These are phyloP conservation scores for Himalopsyche tibetana DNA, from an alignment of 2,888 invertebrate species.

Conservation along the genomic window DNA sequence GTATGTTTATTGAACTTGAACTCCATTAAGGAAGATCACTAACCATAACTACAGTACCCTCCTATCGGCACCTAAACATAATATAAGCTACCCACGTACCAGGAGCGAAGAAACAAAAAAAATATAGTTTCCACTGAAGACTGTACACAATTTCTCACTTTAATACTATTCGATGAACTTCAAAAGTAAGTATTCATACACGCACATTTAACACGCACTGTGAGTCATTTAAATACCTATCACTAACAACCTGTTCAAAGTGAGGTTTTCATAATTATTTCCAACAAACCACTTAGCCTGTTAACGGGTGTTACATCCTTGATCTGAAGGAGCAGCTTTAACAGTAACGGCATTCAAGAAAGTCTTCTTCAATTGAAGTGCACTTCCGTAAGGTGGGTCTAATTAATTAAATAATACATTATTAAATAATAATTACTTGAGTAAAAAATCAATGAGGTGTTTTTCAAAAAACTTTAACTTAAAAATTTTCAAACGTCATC, in stretches of 20 bases:
- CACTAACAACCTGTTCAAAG: not conserved
- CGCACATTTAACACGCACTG: conserved; percentile 7
- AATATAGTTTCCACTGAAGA: not conserved
- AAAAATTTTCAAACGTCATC: too few relatives aligned
- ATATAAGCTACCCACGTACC: not conserved
- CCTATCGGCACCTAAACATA: not conserved
- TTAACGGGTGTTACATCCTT: conserved; percentile 4
- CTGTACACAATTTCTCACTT: not conserved
- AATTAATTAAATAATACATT: too few relatives aligned
- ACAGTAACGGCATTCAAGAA: too few relatives aligned
- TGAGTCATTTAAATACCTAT: conserved; percentile 4
- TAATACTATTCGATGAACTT: not conserved
- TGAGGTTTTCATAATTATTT: conserved; percentile 11
- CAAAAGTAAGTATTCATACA: not conserved
- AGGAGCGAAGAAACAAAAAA: not conserved
- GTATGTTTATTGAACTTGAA: conserved; percentile 21
- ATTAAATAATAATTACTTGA: too few relatives aligned
- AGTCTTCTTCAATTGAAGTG: too few relatives aligned
- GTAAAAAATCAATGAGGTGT: too few relatives aligned
- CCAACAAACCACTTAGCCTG: not conserved
- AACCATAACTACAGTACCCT: not conserved
- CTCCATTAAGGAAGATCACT: conserved; percentile 10
- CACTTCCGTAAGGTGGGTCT: too few relatives aligned
- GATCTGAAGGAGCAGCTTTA: not conserved
- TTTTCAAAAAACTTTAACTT: too few relatives aligned